phyloP scores from a whole-genome alignment of 2,888 invertebrate species.

The Cephus runcator region DNA sequence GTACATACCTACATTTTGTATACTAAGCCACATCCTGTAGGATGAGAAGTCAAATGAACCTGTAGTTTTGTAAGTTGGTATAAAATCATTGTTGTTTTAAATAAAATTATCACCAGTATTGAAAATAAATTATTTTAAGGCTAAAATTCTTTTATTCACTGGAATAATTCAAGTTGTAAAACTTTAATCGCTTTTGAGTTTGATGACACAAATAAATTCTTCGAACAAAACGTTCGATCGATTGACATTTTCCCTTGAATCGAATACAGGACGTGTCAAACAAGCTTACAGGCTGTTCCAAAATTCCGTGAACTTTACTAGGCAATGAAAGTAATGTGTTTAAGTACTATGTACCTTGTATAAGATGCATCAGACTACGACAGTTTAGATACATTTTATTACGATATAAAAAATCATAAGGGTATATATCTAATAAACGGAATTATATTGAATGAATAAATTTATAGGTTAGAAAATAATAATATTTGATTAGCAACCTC shows the following conservation, averaged over 20 bases:
- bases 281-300: neutral
- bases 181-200: neutral
- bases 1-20: neutral
- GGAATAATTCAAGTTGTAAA: neutral
- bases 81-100: neutral
- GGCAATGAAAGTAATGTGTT: neutral
- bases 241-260: neutral
- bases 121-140: neutral
- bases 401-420: neutral
- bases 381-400: neutral
- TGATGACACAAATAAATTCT: neutral
- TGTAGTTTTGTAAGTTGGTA: neutral
- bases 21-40: neutral
- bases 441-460: neutral
- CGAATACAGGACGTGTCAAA: neutral
- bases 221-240: neutral
- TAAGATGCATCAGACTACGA: neutral
- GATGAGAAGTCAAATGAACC: neutral
- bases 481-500: neutral
- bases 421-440: neutral
- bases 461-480: neutral
- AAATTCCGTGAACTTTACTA: neutral
- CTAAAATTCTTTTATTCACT: neutral
- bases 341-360: neutral
- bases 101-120: neutral